Percentiles rank a stretch among this genome's conserved stretches.
These are phyloP conservation scores for Villa cingulata DNA, from an alignment of 2,888 invertebrate genomes.

Conservation along the genomic window DNA sequence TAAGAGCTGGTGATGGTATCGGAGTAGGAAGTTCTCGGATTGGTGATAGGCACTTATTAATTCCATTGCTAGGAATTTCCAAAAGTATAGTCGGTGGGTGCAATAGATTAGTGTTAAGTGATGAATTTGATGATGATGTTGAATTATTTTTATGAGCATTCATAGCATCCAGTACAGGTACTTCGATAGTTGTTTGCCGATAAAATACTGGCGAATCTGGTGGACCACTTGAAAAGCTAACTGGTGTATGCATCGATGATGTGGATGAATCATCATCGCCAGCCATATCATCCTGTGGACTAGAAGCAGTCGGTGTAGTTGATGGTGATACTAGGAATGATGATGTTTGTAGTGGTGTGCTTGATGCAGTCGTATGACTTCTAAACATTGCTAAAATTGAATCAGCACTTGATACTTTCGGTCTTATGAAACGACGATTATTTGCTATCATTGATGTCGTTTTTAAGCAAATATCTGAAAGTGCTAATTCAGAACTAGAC, in stretches of 20 bases:
- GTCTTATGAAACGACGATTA: slow-evolving; percentile 12
- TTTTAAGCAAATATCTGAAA: slow-evolving; percentile 45
- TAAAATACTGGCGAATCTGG: slow-evolving; percentile 49
- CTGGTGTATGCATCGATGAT: slow-evolving; percentile 48
- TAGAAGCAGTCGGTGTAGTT: slow-evolving; percentile 59
- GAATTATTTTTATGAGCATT: slow-evolving; percentile 49
- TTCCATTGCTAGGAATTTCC: slow-evolving; percentile 53
- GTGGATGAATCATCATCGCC: slow-evolving; percentile 59
- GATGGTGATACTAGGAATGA: slow-evolving; percentile 52
- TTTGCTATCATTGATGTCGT: slow-evolving; percentile 25
- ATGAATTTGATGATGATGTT: slow-evolving; percentile 27
- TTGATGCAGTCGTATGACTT: slow-evolving; percentile 48
- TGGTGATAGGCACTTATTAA: slow-evolving; percentile 65
- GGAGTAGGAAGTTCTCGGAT: slow-evolving; percentile 66
- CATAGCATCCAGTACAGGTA: slow-evolving; percentile 52
- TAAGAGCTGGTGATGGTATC: slow-evolving; percentile 54
- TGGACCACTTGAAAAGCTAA: slow-evolving; percentile 44
- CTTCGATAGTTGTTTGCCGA: slow-evolving; percentile 40
- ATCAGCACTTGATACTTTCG: slow-evolving; percentile 64
- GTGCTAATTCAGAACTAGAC: slow-evolving; percentile 55
- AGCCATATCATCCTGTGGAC: slow-evolving; percentile 56
- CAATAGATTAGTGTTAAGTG: slow-evolving; percentile 41
- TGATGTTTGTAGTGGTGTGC: slow-evolving; percentile 31
- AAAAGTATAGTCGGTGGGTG: slow-evolving; percentile 63
- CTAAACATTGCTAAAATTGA: slow-evolving; percentile 67